Evolutionary conservation across 2,113 vertebrate species (phyloP).

Genomic region (Cochlearius cochlearius): DNA sequence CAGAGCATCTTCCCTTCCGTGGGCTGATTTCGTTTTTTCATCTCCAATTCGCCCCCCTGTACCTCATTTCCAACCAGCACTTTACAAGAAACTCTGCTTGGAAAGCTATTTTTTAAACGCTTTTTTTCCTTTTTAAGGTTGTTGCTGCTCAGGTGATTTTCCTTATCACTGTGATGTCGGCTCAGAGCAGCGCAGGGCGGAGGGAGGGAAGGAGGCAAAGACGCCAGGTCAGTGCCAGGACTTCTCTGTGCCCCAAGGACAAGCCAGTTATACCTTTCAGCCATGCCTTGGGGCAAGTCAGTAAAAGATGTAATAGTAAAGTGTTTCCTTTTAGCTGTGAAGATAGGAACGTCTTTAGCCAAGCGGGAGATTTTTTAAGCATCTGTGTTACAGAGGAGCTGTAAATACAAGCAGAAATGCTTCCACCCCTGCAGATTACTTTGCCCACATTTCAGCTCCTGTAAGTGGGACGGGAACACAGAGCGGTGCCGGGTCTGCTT

Average conservation of each 20-base stretch:
- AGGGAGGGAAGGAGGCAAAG: background rate
- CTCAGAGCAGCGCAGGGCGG: background rate
- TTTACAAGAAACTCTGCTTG: background rate
- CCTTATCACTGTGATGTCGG: background rate
- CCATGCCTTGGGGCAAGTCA: background rate
- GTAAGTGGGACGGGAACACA: background rate
- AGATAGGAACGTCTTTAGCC: background rate
- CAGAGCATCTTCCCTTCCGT: background rate
- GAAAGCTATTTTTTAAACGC: background rate
- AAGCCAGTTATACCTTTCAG: background rate
- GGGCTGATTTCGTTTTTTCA: background rate
- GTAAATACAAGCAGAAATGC: background rate
- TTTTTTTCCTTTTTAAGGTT: background rate
- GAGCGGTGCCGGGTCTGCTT: background rate
- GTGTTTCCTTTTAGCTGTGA: background rate
- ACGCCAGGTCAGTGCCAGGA: background rate
- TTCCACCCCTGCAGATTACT: background rate
- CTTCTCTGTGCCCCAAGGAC: background rate
- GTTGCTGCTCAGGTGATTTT: background rate
- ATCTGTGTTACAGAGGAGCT: background rate
- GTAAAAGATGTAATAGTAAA: background rate
- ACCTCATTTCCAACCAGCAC: background rate
- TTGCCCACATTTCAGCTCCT: background rate
- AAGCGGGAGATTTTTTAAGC: background rate
- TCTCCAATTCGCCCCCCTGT: background rate